Base-by-base conservation (phyloP, 2,888 invertebrate species). In the Temnothorax ravouxi region DNA sequence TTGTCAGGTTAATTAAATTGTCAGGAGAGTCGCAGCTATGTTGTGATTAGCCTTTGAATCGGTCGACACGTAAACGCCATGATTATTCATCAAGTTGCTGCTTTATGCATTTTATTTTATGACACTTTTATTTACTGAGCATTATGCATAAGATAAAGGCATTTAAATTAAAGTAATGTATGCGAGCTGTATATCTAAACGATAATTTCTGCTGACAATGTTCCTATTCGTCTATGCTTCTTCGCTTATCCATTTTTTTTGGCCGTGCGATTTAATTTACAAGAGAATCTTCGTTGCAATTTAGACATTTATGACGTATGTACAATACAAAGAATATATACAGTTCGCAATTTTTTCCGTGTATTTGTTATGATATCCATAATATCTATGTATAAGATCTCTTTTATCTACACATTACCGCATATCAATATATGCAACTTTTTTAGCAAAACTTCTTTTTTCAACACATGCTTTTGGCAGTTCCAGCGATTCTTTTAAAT, bases 1-100 rank as follows among this genome's bases (percentile, higher is more conserved):
- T 66, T 66, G 64, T 44, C 41, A 44, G 75, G 69, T 54, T 77
- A 86, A 88, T 87, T 85, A 87, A 82, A 88, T 88, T 69, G 79
- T 81, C 75, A 41, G 41, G 34, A 54, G 34, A 59, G 21, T 54
- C 52, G 64, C 84, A 80, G 61, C 21, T 50, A 67, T 80, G 72
- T 59, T 61, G 67, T 67, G 38, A 71, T 71, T 79, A 79, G 47
- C 72, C 38, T 50, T 59, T 47, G 72, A 59, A 50, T 50, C 34
- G 72, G 59, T 8, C 72, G 38, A 61, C 59, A 56, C 41, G 41
- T 76, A 18, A 79, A 38, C 52, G 76, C 9, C 13, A 11, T 38
- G 52, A 59, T 56, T 67, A 77, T 69, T 56, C 13, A 64, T 64
- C 25, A 44, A 66, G 25, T 44, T 66, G 1, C 11, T 29, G 21